Evolutionary conservation across 2,888 invertebrate genomes (phyloP).

Genomic region (Drosophila imparisetae): DNA sequence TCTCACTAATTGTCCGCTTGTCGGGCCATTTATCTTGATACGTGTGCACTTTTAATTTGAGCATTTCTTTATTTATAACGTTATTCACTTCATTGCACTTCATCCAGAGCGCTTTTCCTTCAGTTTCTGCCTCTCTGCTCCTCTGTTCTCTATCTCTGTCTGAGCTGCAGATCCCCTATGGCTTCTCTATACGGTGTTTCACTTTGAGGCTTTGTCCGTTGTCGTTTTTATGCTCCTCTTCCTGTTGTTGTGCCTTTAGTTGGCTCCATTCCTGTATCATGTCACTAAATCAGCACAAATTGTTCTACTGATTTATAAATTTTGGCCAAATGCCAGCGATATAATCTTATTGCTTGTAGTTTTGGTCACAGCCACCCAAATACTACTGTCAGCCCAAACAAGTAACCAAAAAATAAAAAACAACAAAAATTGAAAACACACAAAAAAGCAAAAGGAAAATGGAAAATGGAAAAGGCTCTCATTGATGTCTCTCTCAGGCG

Average conservation of each 20-base stretch:
- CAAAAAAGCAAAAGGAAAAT: not conserved
- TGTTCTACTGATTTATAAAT: conserved; percentile 77
- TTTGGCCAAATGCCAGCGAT: conserved; percentile 73
- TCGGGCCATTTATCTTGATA: conserved; percentile 50
- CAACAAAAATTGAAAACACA: not conserved
- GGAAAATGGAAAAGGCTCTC: conserved; percentile 2
- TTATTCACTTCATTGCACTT: conserved; percentile 68
- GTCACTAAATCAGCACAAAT: conserved; percentile 80
- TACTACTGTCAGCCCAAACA: conserved; percentile 4
- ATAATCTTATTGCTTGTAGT: conserved; percentile 71
- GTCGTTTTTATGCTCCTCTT: conserved; percentile 27
- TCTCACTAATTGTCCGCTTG: conserved; percentile 49
- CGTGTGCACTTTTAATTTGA: conserved; percentile 68
- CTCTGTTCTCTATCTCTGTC: conserved; percentile 19
- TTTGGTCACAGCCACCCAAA: conserved; percentile 31
- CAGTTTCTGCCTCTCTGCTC: not conserved
- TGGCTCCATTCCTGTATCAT: conserved; percentile 63
- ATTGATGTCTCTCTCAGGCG: conserved; percentile 46
- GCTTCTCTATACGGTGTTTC: conserved; percentile 4
- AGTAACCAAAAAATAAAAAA: conserved; percentile 8
- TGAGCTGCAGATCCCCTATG: conserved; percentile 9
- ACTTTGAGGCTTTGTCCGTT: conserved; percentile 17
- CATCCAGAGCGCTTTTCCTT: not conserved
- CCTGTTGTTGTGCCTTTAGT: conserved; percentile 41
- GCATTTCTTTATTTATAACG: conserved; percentile 70